Percentiles rank a stretch among this genome's conserved stretches.
phyloP scores from a whole-genome alignment of 2,888 invertebrate species.

The Dynastes hyllus region DNA sequence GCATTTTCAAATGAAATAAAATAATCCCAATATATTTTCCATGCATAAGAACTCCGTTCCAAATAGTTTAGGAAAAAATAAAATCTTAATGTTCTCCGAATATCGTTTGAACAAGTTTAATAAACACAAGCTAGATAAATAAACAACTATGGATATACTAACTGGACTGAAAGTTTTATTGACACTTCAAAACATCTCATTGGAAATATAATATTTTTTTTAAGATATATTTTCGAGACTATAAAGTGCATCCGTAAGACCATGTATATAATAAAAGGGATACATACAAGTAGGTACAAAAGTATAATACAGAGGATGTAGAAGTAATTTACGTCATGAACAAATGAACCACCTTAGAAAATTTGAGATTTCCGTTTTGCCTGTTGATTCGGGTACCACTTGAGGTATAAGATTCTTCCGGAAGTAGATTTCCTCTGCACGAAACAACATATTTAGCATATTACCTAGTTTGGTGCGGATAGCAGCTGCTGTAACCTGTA shows the following conservation, averaged over 20 bases:
- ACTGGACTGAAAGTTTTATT: conserved; percentile 20
- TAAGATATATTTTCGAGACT: neutral
- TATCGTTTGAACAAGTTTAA: neutral
- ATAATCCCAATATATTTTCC: neutral
- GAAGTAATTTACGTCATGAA: conserved; percentile 28
- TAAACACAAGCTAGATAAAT: conserved; percentile 2
- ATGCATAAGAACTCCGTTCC: neutral
- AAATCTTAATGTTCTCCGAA: neutral
- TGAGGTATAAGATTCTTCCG: conserved; percentile 68
- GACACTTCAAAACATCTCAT: conserved; percentile 6
- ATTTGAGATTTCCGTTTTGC: conserved; percentile 66
- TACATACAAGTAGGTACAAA: neutral
- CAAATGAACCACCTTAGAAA: conserved; percentile 59
- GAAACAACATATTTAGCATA: conserved; percentile 68
- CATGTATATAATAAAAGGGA: neutral
- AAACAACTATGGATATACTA: conserved; percentile 16
- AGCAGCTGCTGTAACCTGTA: conserved; percentile 66
- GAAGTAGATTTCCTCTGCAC: conserved; percentile 67
- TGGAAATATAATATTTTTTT: neutral
- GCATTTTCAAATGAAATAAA: conserved; percentile 26
- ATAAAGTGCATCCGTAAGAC: neutral
- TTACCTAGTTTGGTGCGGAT: conserved; percentile 66
- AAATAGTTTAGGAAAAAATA: neutral
- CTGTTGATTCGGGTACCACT: conserved; percentile 69
- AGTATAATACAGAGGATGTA: conserved; percentile 36